Evolutionary conservation across 2,113 vertebrate species (phyloP).

Genomic region (Hyperopisus bebe): DNA sequence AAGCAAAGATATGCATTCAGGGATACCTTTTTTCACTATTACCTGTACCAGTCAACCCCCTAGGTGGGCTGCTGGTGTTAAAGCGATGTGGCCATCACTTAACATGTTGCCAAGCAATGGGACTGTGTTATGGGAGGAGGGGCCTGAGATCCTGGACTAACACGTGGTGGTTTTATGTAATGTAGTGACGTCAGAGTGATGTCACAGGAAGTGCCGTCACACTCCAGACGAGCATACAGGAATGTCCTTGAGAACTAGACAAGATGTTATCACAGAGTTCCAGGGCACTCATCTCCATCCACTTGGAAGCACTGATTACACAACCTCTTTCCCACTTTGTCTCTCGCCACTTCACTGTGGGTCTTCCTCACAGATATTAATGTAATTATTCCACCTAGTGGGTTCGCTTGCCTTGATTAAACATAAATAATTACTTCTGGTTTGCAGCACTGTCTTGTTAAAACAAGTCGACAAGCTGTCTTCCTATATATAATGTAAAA

Average conservation of each 20-base stretch:
- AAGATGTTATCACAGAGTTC: background rate
- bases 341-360: background rate
- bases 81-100: background rate
- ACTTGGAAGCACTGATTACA: background rate
- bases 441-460: background rate
- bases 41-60: background rate
- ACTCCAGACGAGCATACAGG: background rate
- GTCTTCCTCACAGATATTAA: background rate
- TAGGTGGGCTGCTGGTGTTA: background rate
- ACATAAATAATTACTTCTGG: conserved; percentile 1
- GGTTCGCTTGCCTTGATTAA: background rate
- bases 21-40: background rate
- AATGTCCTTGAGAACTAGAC: background rate
- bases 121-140: background rate
- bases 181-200: background rate
- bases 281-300: background rate
- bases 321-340: conserved; percentile 1
- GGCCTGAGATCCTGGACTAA: background rate
- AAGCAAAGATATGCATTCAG: background rate
- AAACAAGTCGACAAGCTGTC: background rate
- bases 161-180: background rate
- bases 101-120: background rate
- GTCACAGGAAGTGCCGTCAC: background rate
- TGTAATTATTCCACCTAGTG: background rate
- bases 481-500: background rate